These are phyloP conservation scores for Pseudochirops corinnae DNA, from an alignment of 2,797 vertebrate genomes.

Conservation along the genomic window DNA sequence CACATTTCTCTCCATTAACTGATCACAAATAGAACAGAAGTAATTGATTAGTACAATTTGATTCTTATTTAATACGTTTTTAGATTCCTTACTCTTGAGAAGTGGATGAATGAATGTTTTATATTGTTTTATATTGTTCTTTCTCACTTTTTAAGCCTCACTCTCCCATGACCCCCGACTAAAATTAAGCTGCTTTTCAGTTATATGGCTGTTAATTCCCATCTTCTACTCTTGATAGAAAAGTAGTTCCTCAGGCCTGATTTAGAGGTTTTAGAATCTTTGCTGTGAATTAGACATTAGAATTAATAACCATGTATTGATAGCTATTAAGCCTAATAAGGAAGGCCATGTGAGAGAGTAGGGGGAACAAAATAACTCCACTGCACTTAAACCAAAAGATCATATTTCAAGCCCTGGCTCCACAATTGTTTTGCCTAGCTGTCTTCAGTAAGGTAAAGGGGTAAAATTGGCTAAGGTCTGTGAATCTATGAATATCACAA, in stretches of 20 bases:
- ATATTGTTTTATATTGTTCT: not conserved
- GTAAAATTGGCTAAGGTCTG: not conserved
- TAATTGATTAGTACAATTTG: not conserved
- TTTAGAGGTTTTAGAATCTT: not conserved
- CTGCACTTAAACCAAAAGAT: not conserved
- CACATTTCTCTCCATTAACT: not conserved
- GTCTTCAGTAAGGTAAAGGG: not conserved
- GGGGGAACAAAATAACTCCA: not conserved
- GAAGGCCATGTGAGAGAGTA: not conserved
- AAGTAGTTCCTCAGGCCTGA: not conserved
- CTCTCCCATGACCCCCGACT: not conserved
- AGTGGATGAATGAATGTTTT: not conserved
- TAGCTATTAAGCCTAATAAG: not conserved
- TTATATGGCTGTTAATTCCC: not conserved
- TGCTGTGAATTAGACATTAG: not conserved
- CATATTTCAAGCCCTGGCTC: not conserved
- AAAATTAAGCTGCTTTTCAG: not conserved
- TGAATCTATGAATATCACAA: not conserved
- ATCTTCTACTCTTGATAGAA: not conserved
- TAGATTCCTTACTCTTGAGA: not conserved
- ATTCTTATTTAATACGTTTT: not conserved
- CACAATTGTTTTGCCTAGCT: not conserved
- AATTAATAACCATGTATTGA: not conserved
- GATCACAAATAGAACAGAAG: not conserved
- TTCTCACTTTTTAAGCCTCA: not conserved